These are phyloP conservation scores for Trachelipus rathkii DNA, from an alignment of 1,140 invertebrate genomes.

Conservation along the genomic window DNA sequence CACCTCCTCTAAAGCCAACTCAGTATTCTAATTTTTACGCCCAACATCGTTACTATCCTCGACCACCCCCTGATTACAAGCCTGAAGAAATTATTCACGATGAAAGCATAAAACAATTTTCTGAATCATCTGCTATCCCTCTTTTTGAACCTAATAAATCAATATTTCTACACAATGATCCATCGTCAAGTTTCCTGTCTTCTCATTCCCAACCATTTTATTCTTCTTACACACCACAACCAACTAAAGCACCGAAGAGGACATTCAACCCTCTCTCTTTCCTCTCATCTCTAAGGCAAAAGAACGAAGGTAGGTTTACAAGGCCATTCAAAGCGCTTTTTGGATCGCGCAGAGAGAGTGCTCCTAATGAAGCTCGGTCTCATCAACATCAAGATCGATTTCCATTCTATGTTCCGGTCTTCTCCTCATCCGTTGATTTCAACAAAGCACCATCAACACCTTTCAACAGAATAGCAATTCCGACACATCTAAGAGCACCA, in stretches of 20 bases:
- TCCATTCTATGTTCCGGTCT: neutral
- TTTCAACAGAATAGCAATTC: neutral
- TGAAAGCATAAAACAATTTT: neutral
- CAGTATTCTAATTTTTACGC: constrained; percentile 3
- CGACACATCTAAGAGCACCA: neutral
- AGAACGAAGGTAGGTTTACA: neutral
- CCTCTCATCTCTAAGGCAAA: neutral
- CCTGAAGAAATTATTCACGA: neutral
- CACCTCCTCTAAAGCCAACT: neutral
- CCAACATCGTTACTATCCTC: neutral
- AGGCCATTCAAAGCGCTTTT: neutral
- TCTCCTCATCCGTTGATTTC: neutral
- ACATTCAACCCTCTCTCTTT: neutral
- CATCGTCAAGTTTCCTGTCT: neutral
- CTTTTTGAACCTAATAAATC: neutral
- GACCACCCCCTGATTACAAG: neutral
- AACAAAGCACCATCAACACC: neutral
- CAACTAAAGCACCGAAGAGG: neutral
- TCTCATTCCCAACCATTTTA: neutral
- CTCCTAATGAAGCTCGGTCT: neutral
- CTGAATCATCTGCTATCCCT: neutral
- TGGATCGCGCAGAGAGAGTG: neutral
- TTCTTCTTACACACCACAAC: neutral
- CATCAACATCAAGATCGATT: neutral
- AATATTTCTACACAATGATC: neutral